These are phyloP conservation scores for Hydropsyche tenuis DNA, from an alignment of 1,140 invertebrate species.

Conservation along the genomic window DNA sequence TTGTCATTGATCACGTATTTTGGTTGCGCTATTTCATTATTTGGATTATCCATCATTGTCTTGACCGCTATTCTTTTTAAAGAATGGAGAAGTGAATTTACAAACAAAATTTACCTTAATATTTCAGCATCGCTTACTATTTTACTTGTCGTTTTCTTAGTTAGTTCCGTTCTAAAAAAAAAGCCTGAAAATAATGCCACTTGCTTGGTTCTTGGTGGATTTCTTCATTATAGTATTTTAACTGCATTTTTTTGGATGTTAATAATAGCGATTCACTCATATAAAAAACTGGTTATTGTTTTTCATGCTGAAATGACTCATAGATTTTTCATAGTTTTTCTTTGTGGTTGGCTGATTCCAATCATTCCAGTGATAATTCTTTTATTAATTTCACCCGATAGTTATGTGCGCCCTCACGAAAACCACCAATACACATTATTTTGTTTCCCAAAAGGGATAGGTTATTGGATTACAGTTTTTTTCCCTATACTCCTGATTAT, in stretches of 20 bases:
- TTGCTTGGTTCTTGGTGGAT: conserved; percentile 57
- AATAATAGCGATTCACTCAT: conserved; percentile 58
- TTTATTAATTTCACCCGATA: conserved; percentile 51
- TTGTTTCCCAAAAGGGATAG: conserved; percentile 59
- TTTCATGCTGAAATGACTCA: conserved; percentile 57
- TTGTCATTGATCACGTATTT: conserved; percentile 57
- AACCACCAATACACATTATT: no score
- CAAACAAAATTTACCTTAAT: conserved; percentile 62
- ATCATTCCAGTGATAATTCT: conserved; percentile 56
- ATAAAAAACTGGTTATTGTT: conserved; percentile 57
- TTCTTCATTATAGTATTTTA: conserved; percentile 58
- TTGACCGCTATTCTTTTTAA: conserved; percentile 58
- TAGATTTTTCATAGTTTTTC: conserved; percentile 56
- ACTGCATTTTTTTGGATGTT: conserved; percentile 63
- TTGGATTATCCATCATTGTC: conserved; percentile 55
- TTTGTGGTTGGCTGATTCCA: conserved; percentile 58
- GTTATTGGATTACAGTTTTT: conserved; percentile 58
- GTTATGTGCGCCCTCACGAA: no score
- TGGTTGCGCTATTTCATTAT: conserved; percentile 57
- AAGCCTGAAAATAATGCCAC: conserved; percentile 52
- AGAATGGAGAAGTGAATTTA: conserved; percentile 59
- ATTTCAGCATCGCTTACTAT: conserved; percentile 57
- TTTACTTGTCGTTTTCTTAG: conserved; percentile 36
- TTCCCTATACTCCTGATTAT: conserved; percentile 57
- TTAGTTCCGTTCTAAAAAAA: conserved; percentile 54